Conservation (phyloP, 1,140 invertebrate species). For the Doryteuthis pealeii region DNA sequence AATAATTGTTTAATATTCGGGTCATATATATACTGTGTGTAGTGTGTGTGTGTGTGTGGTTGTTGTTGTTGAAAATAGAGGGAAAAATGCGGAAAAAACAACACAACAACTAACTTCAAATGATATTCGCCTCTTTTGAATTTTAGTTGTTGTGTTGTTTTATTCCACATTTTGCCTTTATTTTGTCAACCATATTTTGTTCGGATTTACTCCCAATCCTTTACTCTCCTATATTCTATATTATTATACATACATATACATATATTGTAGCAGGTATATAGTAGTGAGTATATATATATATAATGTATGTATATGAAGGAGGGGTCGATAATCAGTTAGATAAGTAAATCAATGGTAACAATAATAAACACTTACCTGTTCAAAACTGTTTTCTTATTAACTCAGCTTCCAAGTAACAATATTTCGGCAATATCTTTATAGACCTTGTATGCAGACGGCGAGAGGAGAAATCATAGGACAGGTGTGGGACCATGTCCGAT, state of each 20-base stretch:
- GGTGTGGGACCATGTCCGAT: slow-evolving; percentile 73
- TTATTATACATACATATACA: not conserved
- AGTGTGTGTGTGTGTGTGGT: not conserved
- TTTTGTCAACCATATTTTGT: no score
- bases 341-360: not conserved
- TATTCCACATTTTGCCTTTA: no score
- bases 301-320: not conserved
- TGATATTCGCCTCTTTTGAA: no score
- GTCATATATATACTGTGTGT: not conserved
- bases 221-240: no score
- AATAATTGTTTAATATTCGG: not conserved
- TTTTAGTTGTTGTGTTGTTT: no score
- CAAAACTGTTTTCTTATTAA: slow-evolving; percentile 88
- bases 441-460: slow-evolving; percentile 94
- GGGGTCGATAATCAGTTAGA: not conserved
- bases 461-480: slow-evolving; percentile 97
- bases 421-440: slow-evolving; percentile 85
- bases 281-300: not conserved
- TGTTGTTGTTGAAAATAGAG: no score
- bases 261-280: not conserved
- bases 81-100: no score
- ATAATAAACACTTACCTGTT: slow-evolving; percentile 69
- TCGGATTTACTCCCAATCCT: no score
- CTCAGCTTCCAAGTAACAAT: slow-evolving; percentile 83
- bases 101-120: no score